Evolutionary conservation across 2,113 vertebrate species (phyloP), one percentile per base, ranked within the genome.

Genomic region (Polypterus bichir): DNA sequence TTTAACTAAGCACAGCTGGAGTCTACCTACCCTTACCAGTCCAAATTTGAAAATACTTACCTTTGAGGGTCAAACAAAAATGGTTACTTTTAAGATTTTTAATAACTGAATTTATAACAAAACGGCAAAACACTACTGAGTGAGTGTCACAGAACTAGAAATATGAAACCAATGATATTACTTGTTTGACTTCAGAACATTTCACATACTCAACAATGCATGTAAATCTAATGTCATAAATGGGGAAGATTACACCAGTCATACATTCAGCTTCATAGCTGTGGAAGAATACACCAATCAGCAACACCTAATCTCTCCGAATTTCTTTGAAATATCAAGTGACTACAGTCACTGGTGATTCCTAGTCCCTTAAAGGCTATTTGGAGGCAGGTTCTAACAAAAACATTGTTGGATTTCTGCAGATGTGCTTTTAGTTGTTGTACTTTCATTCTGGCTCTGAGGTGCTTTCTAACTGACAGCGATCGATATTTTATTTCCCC

Each of bases 1-100:
- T 59, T 49, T 63, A 70, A 66, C 53, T 61, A 9, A 60, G 63
- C 72, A 69, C 60, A 1, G 6, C 51, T 8, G 51, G 51, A 52
- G 51, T 4, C 71, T 73, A 71, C 76, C 74, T 70, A 72, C 69
- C 66, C 65, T 57, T 58, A 63, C 48, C 68, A 70, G 70, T 73
- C 72, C 64, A 49, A 62, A 66, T 66, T 72, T 69, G 4, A 3
- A 68, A 63, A 66, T 74, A 62, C 70, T 61, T 71, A 5, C 67
- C 62, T 62, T 74, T 76, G 62, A 57, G 71, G 9, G 44, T 67
- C 27, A 27, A 27, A 27, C 27, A 27, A 27, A 27, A 27, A 27
- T 27, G 27, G 27, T 27, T 27, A 27, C 27, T 27, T 27, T 27
- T 27, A 27, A 27, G 27, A 27, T 27, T 27, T 27, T 27, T 27